Conservation (phyloP, 2,888 invertebrate genomes). For the Machimus rusticus region DNA sequence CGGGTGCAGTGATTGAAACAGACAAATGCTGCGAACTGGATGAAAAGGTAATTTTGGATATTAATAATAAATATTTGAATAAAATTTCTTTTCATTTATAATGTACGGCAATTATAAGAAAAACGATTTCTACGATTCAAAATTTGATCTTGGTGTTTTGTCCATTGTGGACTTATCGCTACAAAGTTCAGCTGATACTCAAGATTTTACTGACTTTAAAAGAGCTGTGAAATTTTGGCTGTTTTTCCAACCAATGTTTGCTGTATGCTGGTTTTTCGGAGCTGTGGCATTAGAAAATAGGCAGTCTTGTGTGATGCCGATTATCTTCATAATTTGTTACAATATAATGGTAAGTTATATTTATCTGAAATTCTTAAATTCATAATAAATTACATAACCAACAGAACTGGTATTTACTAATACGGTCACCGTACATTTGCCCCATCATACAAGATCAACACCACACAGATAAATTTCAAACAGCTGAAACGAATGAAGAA, state of each 20-base stretch:
- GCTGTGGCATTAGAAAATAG: slow-evolving; percentile 77
- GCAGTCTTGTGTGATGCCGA: slow-evolving; percentile 68
- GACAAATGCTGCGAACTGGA: slow-evolving; percentile 49
- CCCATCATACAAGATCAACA: slow-evolving; percentile 48
- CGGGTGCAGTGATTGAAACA: slow-evolving; percentile 44
- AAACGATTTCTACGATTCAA: slow-evolving; percentile 52
- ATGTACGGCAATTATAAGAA: slow-evolving; percentile 4
- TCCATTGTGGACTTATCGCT: slow-evolving; percentile 65
- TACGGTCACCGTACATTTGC: slow-evolving; percentile 47
- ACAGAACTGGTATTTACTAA: slow-evolving; percentile 49
- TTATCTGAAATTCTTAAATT: not conserved
- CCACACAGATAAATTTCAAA: slow-evolving; percentile 46
- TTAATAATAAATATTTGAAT: not conserved
- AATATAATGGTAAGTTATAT: slow-evolving; percentile 67
- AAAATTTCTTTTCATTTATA: not conserved
- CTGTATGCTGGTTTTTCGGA: slow-evolving; percentile 77
- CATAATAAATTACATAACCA: not conserved
- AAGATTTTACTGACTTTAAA: slow-evolving; percentile 68
- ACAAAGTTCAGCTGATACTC: slow-evolving; percentile 63
- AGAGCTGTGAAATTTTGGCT: slow-evolving; percentile 70
- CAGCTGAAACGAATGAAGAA: slow-evolving; percentile 44
- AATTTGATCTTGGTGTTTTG: slow-evolving; percentile 63
- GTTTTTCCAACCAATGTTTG: slow-evolving; percentile 74
- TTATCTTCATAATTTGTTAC: slow-evolving; percentile 68
- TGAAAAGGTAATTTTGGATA: slow-evolving; percentile 43